Conservation (phyloP, 2,113 vertebrate genomes). For the Gymnorhina tibicen region DNA sequence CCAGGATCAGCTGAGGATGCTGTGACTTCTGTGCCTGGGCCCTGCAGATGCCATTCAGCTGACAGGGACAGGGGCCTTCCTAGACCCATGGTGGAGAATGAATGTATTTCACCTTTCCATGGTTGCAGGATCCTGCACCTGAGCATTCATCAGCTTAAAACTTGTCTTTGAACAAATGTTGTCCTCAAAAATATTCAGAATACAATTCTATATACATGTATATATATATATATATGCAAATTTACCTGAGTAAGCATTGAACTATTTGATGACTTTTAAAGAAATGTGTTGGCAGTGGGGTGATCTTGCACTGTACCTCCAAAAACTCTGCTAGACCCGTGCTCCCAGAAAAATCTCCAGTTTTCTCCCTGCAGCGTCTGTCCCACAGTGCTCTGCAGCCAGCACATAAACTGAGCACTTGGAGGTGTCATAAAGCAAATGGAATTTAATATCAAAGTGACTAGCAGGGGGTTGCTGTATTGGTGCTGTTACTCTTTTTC, state of each 20-base stretch:
- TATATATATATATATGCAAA: not conserved
- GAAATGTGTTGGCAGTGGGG: not conserved
- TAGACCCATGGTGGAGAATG: not conserved
- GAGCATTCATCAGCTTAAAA: not conserved
- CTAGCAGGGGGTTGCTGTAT: not conserved
- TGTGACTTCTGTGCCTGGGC: not conserved
- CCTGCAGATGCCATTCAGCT: not conserved
- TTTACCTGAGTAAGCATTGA: not conserved
- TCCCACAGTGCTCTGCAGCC: not conserved
- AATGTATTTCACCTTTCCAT: not conserved
- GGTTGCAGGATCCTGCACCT: not conserved
- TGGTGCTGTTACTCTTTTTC: not conserved
- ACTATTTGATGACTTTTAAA: not conserved
- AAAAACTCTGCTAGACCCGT: not conserved
- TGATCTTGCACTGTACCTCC: not conserved
- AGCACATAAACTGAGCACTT: not conserved
- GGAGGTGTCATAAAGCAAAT: not conserved
- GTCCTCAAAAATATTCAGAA: not conserved
- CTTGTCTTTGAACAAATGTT: not conserved
- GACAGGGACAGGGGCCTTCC: not conserved
- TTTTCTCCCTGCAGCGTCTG: not conserved
- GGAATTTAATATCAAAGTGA: not conserved
- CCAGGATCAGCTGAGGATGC: not conserved
- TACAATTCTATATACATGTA: not conserved
- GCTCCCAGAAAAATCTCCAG: not conserved